phyloP scores from a whole-genome alignment of 2,888 invertebrate genomes.

The Pachymerium ferrugineum region DNA sequence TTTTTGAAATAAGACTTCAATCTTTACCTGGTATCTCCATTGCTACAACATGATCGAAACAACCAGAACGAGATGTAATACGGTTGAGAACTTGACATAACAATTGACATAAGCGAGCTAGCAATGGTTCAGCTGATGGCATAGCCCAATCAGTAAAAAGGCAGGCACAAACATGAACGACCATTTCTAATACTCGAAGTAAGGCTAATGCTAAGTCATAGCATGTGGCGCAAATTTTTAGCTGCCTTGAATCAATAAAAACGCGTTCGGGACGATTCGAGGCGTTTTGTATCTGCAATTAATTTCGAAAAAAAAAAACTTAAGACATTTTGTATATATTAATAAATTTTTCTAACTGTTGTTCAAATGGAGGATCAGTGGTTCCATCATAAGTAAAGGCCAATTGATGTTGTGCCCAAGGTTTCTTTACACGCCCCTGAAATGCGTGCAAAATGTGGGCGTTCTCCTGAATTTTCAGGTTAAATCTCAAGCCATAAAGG shows the following conservation, averaged over 20 bases:
- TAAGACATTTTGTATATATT: too few relatives aligned
- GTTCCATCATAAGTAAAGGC: too few relatives aligned
- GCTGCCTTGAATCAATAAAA: conserved; percentile 66
- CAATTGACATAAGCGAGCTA: conserved; percentile 67
- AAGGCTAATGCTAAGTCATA: conserved; percentile 73
- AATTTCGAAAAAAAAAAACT: neutral
- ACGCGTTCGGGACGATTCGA: conserved; percentile 56
- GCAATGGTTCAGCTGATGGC: conserved; percentile 64
- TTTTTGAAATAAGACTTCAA: neutral
- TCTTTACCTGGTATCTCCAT: conserved; percentile 53
- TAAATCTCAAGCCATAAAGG: too few relatives aligned
- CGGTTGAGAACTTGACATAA: conserved; percentile 73
- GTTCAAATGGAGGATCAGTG: too few relatives aligned
- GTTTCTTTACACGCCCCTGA: too few relatives aligned
- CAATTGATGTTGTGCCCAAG: too few relatives aligned
- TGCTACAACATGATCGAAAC: conserved; percentile 60
- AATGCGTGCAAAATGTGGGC: too few relatives aligned
- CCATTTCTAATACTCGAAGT: conserved; percentile 74
- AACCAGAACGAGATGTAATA: conserved; percentile 65
- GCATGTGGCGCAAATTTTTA: conserved; percentile 76
- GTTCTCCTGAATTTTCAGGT: too few relatives aligned
- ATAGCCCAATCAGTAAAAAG: conserved; percentile 61
- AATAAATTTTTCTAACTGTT: too few relatives aligned
- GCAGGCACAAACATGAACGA: conserved; percentile 59
- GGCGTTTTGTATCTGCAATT: conserved; percentile 58